Base-by-base conservation (phyloP, 2,113 vertebrate species). In the Gopherus flavomarginatus region DNA sequence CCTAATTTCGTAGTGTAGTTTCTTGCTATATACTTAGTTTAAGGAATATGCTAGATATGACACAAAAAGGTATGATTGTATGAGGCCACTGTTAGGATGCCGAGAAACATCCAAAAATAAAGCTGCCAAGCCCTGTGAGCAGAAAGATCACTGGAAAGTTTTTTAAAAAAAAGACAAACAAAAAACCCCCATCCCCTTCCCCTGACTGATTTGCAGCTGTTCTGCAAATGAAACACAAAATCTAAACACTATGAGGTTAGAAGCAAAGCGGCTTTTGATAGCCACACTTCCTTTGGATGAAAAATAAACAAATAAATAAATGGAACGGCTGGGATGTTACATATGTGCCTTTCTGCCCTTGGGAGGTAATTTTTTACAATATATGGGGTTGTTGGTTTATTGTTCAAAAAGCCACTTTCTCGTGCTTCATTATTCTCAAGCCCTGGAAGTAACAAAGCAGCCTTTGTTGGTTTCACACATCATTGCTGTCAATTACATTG, bases 401-500 rank as follows among this genome's bases (percentile, higher is more conserved):
- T 87, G 69, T 65, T 90, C 10, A 93, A 72, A 72, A 72, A 91
- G 81, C 54, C 53, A 31, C 5, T n/a, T 92, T 54, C 42, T 54
- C 14, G 5, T 88, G 88, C 11, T 44, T 87, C 11, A n/a, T 44
- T 85, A 72, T 29, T 21, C 24, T 57, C 11, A 47, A 54, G 29
- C 2, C 81, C 16, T 81, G n/a, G 78, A 78, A 87, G 12, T 2
- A 52, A 81, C 81, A 69, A 10, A 52, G 2, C 75, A 35, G 10
- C 22, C 2, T 0, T 57, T 65, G 38, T 93, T 85, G 77, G 47
- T 83, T 95, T 98, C 86, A 91, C 78, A 95, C 24, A 4, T 94
- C 57, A 50, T 85, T 80, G 54, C 44, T 83, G 87, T 35, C 35
- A 93, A 81, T 85, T 85, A 81, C 0, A 19, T 19, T 81, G 81